Conservation (phyloP, 2,888 invertebrate species). For the Mythimna ferrago region DNA sequence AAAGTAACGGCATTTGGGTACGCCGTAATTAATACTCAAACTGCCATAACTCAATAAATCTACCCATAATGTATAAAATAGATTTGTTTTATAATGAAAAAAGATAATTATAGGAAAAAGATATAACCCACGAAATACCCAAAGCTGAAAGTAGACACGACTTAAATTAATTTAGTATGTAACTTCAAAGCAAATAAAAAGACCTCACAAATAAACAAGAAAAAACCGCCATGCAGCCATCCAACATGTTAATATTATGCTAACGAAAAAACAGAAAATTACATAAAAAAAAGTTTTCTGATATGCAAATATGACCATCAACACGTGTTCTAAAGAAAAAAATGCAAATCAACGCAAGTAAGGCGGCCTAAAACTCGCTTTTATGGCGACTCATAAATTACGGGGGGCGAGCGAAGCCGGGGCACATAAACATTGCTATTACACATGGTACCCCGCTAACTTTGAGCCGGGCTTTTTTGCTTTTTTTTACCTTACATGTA, state of each 20-base stretch:
- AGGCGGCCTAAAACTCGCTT: slow-evolving; percentile 65
- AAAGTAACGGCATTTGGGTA: too few species aligned
- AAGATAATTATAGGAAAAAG: too few species aligned
- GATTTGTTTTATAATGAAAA: background rate
- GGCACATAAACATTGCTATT: slow-evolving; percentile 69
- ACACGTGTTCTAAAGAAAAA: slow-evolving; percentile 75
- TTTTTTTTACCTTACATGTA: slow-evolving; percentile 59
- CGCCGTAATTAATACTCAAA: too few species aligned
- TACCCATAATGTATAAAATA: too few species aligned
- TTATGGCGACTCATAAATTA: slow-evolving; percentile 74
- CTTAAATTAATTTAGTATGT: slow-evolving; percentile 14
- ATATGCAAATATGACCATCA: slow-evolving; percentile 71
- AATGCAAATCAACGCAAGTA: slow-evolving; percentile 75
- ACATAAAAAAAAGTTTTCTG: slow-evolving; percentile 60
- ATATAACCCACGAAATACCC: background rate
- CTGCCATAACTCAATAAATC: too few species aligned
- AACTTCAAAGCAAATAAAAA: slow-evolving; percentile 22
- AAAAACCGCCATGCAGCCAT: slow-evolving; percentile 28
- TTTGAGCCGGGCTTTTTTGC: slow-evolving; percentile 55
- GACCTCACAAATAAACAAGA: slow-evolving; percentile 34
- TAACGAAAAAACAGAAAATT: slow-evolving; percentile 60
- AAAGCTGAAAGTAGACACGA: background rate
- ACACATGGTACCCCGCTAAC: slow-evolving; percentile 63
- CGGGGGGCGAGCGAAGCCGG: slow-evolving; percentile 51
- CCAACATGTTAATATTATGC: slow-evolving; percentile 55